These are phyloP conservation scores for Sylvietta virens DNA, from an alignment of 2,113 vertebrate genomes.

Conservation along the genomic window DNA sequence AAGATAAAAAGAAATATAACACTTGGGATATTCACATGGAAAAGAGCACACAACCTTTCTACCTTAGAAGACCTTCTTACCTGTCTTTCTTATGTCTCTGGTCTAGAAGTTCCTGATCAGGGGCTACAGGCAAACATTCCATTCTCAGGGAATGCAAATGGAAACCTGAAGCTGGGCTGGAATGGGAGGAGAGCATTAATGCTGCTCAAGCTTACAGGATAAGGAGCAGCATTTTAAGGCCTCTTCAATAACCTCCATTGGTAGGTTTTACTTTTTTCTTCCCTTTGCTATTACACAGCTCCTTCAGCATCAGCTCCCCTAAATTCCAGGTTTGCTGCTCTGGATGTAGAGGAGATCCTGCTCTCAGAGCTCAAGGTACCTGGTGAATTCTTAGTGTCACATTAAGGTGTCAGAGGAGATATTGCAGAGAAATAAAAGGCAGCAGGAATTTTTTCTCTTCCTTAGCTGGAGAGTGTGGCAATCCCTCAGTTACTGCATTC, in stretches of 20 bases:
- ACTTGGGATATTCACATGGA: not conserved
- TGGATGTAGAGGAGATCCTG: not conserved
- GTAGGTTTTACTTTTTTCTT: not conserved
- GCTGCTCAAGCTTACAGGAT: not conserved
- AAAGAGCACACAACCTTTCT: not conserved
- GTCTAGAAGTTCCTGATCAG: not conserved
- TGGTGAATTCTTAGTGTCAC: not conserved
- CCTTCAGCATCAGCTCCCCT: not conserved
- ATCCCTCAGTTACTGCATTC: not conserved
- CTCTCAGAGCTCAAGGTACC: not conserved
- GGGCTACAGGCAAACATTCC: not conserved
- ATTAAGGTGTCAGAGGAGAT: not conserved
- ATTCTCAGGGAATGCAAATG: not conserved
- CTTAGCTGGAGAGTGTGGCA: not conserved
- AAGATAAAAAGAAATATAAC: not conserved
- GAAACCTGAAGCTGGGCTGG: not conserved
- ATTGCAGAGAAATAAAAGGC: not conserved
- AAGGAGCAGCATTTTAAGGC: not conserved
- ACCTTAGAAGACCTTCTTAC: not conserved
- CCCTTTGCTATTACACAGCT: not conserved
- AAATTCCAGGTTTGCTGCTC: not conserved
- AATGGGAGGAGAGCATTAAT: not conserved
- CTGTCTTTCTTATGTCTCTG: not conserved
- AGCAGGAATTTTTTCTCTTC: not conserved
- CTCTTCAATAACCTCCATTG: not conserved